These are phyloP conservation scores for Chlamydotis undulata DNA, from an alignment of 2,113 vertebrate species.

Conservation along the genomic window DNA sequence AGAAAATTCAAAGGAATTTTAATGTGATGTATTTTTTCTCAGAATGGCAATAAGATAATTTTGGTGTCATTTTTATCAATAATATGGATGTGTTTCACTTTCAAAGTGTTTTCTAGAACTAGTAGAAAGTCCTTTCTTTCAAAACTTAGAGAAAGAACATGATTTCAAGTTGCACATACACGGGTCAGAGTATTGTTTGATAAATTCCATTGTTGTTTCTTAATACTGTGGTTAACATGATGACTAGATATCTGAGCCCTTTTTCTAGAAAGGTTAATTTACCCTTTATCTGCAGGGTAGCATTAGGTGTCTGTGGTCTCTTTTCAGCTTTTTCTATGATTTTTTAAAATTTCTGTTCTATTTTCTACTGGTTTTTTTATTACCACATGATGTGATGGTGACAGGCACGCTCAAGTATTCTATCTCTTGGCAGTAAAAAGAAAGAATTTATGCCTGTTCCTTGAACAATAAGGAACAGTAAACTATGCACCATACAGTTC, in stretches of 20 bases:
- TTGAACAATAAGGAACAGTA: not conserved
- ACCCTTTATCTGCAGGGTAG: not conserved
- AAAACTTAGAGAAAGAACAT: not conserved
- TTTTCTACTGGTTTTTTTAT: not conserved
- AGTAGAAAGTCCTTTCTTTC: not conserved
- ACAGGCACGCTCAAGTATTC: not conserved
- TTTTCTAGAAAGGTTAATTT: not conserved
- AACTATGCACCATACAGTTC: not conserved
- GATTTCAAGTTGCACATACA: not conserved
- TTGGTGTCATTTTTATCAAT: not conserved
- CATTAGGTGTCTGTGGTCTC: not conserved
- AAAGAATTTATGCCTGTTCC: not conserved
- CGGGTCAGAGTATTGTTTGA: not conserved
- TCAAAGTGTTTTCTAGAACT: not conserved
- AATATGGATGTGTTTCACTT: not conserved
- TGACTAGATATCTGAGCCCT: not conserved
- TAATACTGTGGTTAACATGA: not conserved
- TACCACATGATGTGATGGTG: not conserved
- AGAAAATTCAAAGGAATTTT: not conserved
- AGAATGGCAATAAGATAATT: not conserved
- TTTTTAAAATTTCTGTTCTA: not conserved
- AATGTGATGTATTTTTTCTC: not conserved
- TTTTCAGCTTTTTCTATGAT: not conserved
- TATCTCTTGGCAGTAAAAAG: not conserved
- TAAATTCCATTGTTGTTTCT: not conserved